A percentile compares a stretch with the other conserved stretches of the same genome.
Evolutionary conservation across 2,113 vertebrate genomes (phyloP).

Genomic region (Arothron firmamentum): DNA sequence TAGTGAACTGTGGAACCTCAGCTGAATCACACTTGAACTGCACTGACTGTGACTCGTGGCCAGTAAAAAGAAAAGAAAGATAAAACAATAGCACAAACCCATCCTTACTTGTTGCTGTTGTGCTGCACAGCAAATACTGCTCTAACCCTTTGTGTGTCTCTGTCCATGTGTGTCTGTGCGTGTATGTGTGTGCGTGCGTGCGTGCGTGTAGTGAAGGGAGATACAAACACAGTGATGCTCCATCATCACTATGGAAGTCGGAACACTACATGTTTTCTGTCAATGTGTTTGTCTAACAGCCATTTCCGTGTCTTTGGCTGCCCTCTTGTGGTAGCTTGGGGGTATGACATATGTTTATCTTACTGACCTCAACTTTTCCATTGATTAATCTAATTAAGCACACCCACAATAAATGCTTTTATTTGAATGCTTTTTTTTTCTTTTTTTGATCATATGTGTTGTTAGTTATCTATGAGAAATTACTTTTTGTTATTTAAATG

Average conservation of each 20-base stretch:
- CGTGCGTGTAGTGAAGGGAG: slow-evolving; percentile 1
- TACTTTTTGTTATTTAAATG: neutral
- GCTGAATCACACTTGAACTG: slow-evolving; percentile 13
- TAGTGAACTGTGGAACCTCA: slow-evolving; percentile 28
- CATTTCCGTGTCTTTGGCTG: slow-evolving; percentile 39
- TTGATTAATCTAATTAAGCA: slow-evolving; percentile 14
- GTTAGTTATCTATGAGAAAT: neutral
- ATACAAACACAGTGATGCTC: neutral
- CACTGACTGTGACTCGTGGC: slow-evolving; percentile 39
- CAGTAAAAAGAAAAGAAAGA: slow-evolving; percentile 38
- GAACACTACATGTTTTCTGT: slow-evolving; percentile 45
- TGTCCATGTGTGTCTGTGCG: slow-evolving; percentile 1
- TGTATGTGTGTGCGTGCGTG: neutral
- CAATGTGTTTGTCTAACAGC: neutral
- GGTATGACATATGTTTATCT: slow-evolving; percentile 21
- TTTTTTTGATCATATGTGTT: neutral
- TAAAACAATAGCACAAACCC: slow-evolving; percentile 41
- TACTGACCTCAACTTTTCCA: slow-evolving; percentile 43
- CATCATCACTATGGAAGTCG: slow-evolving; percentile 37
- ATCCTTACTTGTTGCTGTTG: slow-evolving; percentile 10
- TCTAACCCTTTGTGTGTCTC: slow-evolving; percentile 26
- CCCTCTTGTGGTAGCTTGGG: slow-evolving; percentile 44
- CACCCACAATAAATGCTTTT: slow-evolving; percentile 1
- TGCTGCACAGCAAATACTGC: slow-evolving; percentile 14
- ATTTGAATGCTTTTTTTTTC: slow-evolving; percentile 1